phyloP scores from a whole-genome alignment of 2,113 vertebrate genomes.

The Genyomyrus donnyi region DNA sequence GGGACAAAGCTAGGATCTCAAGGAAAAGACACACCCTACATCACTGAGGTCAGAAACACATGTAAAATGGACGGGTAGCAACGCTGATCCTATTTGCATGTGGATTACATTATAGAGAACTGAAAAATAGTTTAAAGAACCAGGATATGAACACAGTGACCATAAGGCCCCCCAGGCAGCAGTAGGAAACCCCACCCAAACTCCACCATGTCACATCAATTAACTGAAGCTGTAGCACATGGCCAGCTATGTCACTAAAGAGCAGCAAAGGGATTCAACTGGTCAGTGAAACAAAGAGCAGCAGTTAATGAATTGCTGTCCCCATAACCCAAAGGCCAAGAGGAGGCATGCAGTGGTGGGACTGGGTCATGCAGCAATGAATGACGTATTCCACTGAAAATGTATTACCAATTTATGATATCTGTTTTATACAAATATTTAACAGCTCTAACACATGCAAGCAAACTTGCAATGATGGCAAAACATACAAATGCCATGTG shows the following conservation, averaged over 20 bases:
- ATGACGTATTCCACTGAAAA: background rate
- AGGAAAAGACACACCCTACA: background rate
- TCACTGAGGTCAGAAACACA: background rate
- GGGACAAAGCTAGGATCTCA: background rate
- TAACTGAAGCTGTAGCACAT: background rate
- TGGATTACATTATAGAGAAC: background rate
- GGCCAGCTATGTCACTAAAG: background rate
- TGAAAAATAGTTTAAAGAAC: background rate
- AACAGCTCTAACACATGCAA: background rate
- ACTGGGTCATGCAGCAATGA: background rate
- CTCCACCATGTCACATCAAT: background rate
- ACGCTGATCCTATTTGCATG: background rate
- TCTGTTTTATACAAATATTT: background rate
- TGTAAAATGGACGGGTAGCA: background rate
- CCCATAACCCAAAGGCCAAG: background rate
- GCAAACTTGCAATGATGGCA: background rate
- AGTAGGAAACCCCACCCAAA: background rate
- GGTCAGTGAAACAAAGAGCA: background rate
- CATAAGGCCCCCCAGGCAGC: background rate
- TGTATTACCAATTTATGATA: background rate
- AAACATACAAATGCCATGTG: background rate
- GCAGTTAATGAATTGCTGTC: background rate
- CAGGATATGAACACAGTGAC: background rate
- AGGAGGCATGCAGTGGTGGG: background rate
- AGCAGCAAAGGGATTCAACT: background rate